Percentiles rank a stretch among this genome's conserved stretches.
phyloP scores from a whole-genome alignment of 2,113 vertebrate genomes.

The Paramisgurnus dabryanus region DNA sequence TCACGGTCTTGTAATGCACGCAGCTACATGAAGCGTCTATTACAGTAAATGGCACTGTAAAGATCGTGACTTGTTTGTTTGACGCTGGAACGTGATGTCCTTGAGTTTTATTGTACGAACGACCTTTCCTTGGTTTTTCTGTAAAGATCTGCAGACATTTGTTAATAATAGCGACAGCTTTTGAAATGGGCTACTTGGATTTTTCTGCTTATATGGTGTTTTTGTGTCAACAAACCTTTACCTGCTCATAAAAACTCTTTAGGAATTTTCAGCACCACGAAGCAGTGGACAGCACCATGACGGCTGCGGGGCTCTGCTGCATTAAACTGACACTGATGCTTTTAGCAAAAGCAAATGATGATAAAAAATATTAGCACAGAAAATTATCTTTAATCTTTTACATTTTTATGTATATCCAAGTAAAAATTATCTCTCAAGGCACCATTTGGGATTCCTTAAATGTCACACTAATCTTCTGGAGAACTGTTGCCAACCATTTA shows the following conservation, averaged over 20 bases:
- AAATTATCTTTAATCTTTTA: too few species aligned
- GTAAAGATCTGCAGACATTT: slow-evolving; percentile 3
- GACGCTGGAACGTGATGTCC: slow-evolving; percentile 23
- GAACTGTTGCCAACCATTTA: too few species aligned
- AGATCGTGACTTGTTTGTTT: slow-evolving; percentile 18
- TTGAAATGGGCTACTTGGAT: neutral
- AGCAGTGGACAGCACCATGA: neutral
- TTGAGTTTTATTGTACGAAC: slow-evolving; percentile 18
- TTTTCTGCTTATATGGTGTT: neutral
- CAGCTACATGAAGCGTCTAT: neutral
- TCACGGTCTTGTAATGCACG: neutral
- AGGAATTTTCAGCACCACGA: slow-evolving; percentile 4
- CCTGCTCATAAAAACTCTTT: slow-evolving; percentile 51
- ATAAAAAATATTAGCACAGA: too few species aligned
- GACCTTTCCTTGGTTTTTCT: slow-evolving; percentile 52
- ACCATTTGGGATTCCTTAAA: too few species aligned
- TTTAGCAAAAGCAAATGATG: neutral
- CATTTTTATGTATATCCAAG: too few species aligned
- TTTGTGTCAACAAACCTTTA: slow-evolving; percentile 11
- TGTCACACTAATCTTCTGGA: too few species aligned
- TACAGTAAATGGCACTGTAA: slow-evolving; percentile 1
- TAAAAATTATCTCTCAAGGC: too few species aligned
- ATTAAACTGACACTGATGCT: neutral
- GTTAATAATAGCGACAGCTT: neutral
- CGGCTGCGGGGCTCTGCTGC: neutral